These are phyloP conservation scores for Pammene aurita DNA, from an alignment of 2,888 invertebrate species.

Conservation along the genomic window DNA sequence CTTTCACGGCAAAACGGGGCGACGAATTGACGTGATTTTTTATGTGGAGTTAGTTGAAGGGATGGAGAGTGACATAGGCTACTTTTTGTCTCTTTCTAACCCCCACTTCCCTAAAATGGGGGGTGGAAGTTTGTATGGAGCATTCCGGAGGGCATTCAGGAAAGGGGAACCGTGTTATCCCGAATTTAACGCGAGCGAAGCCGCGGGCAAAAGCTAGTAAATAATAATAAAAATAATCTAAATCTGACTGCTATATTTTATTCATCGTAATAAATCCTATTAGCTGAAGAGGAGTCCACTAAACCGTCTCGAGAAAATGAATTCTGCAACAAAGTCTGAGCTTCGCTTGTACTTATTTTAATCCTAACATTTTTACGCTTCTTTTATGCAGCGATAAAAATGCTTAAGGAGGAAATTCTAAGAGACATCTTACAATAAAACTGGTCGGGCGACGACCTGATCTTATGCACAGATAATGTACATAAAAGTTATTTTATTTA, in stretches of 20 bases:
- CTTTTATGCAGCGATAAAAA: conserved; percentile 31
- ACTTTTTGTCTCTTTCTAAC: no score
- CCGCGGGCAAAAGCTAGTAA: no score
- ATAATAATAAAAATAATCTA: no score
- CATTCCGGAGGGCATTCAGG: no score
- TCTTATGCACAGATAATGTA: background rate
- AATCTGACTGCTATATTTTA: background rate
- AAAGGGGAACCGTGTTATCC: no score
- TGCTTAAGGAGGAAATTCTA: conserved; percentile 20
- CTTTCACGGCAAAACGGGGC: no score
- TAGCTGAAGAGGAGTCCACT: background rate
- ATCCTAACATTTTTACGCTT: conserved; percentile 14
- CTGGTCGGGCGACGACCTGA: conserved; percentile 3
- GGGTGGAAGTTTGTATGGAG: no score
- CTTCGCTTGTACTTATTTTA: conserved; percentile 30
- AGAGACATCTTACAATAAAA: conserved; percentile 24
- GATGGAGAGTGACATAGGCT: no score
- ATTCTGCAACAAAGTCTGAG: conserved; percentile 17
- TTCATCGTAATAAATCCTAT: background rate
- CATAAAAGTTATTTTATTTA: conserved; percentile 3
- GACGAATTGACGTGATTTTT: no score
- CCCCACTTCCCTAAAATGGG: no score
- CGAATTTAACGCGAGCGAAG: no score
- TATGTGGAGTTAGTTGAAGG: no score
- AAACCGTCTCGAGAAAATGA: background rate